Evolutionary conservation across 2,888 invertebrate species (phyloP), one percentile per base, ranked within the genome.

Genomic region (Conomelus anceps): DNA sequence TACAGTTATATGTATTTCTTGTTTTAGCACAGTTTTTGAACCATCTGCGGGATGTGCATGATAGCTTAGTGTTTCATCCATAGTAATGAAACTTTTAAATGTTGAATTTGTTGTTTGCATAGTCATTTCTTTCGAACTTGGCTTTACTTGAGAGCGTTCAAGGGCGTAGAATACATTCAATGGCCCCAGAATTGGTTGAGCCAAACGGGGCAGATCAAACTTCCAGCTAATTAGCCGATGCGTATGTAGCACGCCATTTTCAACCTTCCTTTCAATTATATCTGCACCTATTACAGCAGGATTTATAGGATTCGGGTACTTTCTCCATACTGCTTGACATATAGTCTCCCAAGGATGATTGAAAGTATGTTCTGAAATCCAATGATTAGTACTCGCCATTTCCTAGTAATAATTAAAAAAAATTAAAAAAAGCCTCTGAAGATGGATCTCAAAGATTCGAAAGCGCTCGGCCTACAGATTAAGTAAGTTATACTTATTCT

Each of bases 301-400:
- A 93, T 98, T 99, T 95, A 99, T 97, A 22, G 99, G 99, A 94
- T 99, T 99, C 26, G 99, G 99, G 94, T 99, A 99, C 94, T 99
- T 99, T 91, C 98, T 96, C 97, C 98, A 99, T 92, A 99, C 98
- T 92, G 99, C 99, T 93, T 98, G 97, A 22, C 98, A 98, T 89
- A 99, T 98, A 9, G 98, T 99, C 93, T 99, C 99, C 99, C 99
- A 99, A 7, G 99, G 98, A 94, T 99, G 99, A 93, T 98, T 98
- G 93, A 98, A 98, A 92, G 96, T 97, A 93, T 98, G 97, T 94
- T 98, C 98, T 90, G 97, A 97, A 92, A 97, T 98, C 98, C 98
- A 98, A 9, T 34, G 34, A 17, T 34, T 34, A 17, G 9, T 34
- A 34, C 34, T 34, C 17, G 34, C 34, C 34, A 34, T 34, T 34